Evolutionary conservation across 2,113 vertebrate genomes (phyloP).

Genomic region (Melanerpes formicivorus): DNA sequence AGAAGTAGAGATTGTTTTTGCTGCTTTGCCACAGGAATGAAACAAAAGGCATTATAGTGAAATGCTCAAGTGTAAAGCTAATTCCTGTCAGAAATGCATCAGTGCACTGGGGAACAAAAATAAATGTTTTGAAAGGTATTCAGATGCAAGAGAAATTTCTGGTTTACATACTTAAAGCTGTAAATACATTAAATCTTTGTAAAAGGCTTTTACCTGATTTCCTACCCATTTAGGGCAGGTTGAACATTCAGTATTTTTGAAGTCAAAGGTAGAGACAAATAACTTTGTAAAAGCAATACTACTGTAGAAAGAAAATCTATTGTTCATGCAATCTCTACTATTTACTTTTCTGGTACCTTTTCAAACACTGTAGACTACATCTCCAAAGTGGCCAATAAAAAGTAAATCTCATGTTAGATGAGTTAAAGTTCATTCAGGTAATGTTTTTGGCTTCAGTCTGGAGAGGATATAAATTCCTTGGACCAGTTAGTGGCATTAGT

Average conservation of each 20-base stretch:
- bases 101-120: not conserved
- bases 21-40: not conserved
- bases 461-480: not conserved
- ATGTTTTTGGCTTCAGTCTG: not conserved
- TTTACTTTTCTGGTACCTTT: not conserved
- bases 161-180: not conserved
- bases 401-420: not conserved
- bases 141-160: not conserved
- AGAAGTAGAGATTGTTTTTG: not conserved
- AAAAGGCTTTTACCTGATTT: not conserved
- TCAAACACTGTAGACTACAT: not conserved
- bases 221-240: not conserved
- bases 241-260: not conserved
- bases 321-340: not conserved
- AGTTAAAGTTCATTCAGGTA: not conserved
- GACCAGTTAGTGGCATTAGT: not conserved
- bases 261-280: not conserved
- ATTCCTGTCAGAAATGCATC: not conserved
- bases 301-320: not conserved
- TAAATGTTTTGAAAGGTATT: not conserved
- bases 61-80: not conserved
- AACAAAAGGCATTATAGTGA: not conserved
- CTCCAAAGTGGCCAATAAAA: not conserved
- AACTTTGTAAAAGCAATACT: not conserved
- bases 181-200: not conserved